Evolutionary conservation across 2,888 invertebrate species (phyloP).

Genomic region (Drosophila eohydei): DNA sequence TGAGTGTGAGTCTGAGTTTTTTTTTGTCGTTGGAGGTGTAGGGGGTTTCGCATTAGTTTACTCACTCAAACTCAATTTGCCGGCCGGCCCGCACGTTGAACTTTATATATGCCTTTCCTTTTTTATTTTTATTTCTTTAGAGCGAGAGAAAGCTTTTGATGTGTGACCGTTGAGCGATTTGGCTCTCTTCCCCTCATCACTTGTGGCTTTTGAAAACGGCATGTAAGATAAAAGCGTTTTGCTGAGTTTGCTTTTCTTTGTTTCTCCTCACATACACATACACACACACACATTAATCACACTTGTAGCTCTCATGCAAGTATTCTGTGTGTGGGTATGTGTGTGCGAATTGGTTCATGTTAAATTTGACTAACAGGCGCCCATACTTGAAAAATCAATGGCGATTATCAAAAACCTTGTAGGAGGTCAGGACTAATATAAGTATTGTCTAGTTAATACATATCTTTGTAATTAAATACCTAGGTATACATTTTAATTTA

Average conservation of each 20-base stretch:
- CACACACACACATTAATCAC: conserved; percentile 23
- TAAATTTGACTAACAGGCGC: conserved; percentile 64
- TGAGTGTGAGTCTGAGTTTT: conserved; percentile 34
- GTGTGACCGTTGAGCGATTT: conserved; percentile 34
- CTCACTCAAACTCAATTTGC: conserved; percentile 49
- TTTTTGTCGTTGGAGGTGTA: conserved; percentile 6
- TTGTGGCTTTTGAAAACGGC: conserved; percentile 45
- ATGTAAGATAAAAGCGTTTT: conserved; percentile 45
- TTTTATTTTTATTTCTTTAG: conserved; percentile 12
- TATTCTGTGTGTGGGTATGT: conserved; percentile 8
- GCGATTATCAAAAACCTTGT: conserved; percentile 27
- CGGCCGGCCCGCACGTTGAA: conserved; percentile 58
- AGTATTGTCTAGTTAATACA: not conserved
- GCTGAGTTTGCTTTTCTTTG: conserved; percentile 46
- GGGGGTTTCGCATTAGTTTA: conserved; percentile 1
- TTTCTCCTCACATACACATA: conserved; percentile 11
- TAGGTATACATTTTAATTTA: not conserved
- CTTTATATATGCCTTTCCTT: conserved; percentile 19
- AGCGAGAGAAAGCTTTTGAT: conserved; percentile 62
- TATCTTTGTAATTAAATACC: not conserved
- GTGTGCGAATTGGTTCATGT: conserved; percentile 49
- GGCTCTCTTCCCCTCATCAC: conserved; percentile 39
- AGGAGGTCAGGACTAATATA: conserved; percentile 47
- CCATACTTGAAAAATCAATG: conserved; percentile 40
- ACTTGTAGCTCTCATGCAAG: conserved; percentile 48